Evolutionary conservation across 2,888 invertebrate species (phyloP).

Genomic region (Leptura quadrifasciata): DNA sequence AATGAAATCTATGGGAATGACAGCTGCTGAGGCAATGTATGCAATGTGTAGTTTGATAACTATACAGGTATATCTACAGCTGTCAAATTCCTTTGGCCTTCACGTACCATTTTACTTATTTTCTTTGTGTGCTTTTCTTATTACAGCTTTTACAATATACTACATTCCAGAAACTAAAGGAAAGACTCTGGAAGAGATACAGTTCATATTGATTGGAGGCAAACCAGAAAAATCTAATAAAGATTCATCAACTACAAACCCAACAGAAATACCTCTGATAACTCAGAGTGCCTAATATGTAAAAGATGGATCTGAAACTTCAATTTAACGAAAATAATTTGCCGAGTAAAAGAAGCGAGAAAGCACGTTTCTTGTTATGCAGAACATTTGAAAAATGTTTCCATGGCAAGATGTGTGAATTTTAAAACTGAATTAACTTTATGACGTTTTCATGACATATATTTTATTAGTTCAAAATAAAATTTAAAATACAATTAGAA

Average conservation of each 20-base stretch:
- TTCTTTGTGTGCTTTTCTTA: conserved; percentile 55
- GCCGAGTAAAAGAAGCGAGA: too few relatives aligned
- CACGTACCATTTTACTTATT: conserved; percentile 70
- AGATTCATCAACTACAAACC: conserved; percentile 10
- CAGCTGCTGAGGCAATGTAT: conserved; percentile 68
- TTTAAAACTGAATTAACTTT: too few relatives aligned
- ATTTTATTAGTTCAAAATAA: too few relatives aligned
- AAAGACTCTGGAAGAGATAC: conserved; percentile 53
- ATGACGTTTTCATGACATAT: too few relatives aligned
- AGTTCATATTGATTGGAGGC: conserved; percentile 48
- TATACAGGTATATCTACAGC: conserved; percentile 65
- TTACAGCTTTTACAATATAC: conserved; percentile 62
- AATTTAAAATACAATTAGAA: too few relatives aligned
- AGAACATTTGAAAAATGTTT: too few relatives aligned
- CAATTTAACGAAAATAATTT: too few relatives aligned
- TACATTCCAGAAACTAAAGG: conserved; percentile 64
- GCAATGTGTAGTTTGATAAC: conserved; percentile 67
- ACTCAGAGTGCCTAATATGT: neutral
- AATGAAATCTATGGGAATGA: conserved; percentile 71
- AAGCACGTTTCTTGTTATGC: too few relatives aligned
- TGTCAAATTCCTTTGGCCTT: conserved; percentile 64
- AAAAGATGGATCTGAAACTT: too few relatives aligned
- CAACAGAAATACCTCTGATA: conserved; percentile 20
- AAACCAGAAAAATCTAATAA: conserved; percentile 31
- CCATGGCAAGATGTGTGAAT: too few relatives aligned